Evolutionary conservation across 2,113 vertebrate species (phyloP).

Genomic region (Menura novaehollandiae): DNA sequence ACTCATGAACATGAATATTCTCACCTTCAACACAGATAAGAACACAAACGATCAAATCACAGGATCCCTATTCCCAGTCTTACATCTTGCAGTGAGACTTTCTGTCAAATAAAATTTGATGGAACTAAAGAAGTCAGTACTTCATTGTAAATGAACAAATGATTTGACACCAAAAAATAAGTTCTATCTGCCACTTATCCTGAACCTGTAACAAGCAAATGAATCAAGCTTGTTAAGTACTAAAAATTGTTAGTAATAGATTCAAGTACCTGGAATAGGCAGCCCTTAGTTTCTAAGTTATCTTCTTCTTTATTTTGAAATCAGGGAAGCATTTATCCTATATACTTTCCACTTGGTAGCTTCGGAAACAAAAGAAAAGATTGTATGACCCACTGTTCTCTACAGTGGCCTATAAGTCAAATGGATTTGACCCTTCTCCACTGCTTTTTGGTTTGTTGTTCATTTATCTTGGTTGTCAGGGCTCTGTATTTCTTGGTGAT

Average conservation of each 20-base stretch:
- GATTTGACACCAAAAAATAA: not conserved
- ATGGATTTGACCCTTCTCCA: slow-evolving; percentile 57
- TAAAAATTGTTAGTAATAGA: not conserved
- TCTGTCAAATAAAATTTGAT: not conserved
- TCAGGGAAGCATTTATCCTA: not conserved
- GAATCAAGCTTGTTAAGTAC: not conserved
- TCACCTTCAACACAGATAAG: not conserved
- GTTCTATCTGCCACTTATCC: not conserved
- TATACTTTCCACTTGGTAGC: not conserved
- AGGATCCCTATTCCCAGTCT: not conserved
- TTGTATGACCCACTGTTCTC: slow-evolving; percentile 32
- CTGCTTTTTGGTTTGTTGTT: slow-evolving; percentile 48
- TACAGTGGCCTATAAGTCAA: slow-evolving; percentile 24
- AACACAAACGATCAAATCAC: not conserved
- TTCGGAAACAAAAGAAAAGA: slow-evolving; percentile 41
- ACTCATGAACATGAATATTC: not conserved
- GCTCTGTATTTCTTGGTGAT: slow-evolving; percentile 41
- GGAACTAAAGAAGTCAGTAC: not conserved
- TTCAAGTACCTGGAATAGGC: not conserved
- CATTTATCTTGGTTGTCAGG: slow-evolving; percentile 67
- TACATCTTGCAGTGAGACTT: not conserved
- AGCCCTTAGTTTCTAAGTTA: not conserved
- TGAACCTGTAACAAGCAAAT: not conserved
- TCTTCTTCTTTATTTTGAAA: slow-evolving; percentile 1
- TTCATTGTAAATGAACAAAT: not conserved